These are phyloP conservation scores for Contarinia nasturtii DNA, from an alignment of 1,140 invertebrate species.

Conservation along the genomic window DNA sequence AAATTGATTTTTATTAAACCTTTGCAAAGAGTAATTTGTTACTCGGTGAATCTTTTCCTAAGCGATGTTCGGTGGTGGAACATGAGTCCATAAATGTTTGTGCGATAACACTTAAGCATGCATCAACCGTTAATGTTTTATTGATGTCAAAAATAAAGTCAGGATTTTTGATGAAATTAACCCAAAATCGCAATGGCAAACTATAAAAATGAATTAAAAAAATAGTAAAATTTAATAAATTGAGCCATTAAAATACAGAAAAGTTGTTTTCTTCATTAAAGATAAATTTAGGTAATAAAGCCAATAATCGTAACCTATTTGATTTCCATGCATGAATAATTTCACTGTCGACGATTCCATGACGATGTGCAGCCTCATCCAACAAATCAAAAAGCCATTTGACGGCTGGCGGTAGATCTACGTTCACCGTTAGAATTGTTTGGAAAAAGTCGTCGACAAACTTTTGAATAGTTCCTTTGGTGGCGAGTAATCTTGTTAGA, in stretches of 20 bases:
- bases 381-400: slow-evolving; percentile 93
- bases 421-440: slow-evolving; percentile 74
- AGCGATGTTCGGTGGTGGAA: slow-evolving; percentile 67
- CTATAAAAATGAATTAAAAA: slow-evolving; percentile 33
- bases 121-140: slow-evolving; percentile 79
- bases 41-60: slow-evolving; percentile 87
- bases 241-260: neutral
- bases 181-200: slow-evolving; percentile 86
- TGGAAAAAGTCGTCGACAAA: slow-evolving; percentile 90
- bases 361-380: slow-evolving; percentile 70
- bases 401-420: slow-evolving; percentile 73
- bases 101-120: slow-evolving; percentile 82
- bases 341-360: slow-evolving; percentile 71
- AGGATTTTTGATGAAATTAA: slow-evolving; percentile 93
- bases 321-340: slow-evolving; percentile 94
- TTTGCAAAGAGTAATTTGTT: slow-evolving; percentile 90
- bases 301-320: slow-evolving; percentile 35
- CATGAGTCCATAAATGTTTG: slow-evolving; percentile 95
- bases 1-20: slow-evolving; percentile 14
- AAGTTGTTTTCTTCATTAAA: neutral
- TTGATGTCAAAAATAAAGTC: slow-evolving; percentile 94
- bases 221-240: slow-evolving; percentile 2
- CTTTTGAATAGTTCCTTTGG: slow-evolving; percentile 90
- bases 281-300: neutral
- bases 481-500: slow-evolving; percentile 75